Base-by-base conservation (phyloP, 2,113 vertebrate species). In the Elgaria multicarinata region DNA sequence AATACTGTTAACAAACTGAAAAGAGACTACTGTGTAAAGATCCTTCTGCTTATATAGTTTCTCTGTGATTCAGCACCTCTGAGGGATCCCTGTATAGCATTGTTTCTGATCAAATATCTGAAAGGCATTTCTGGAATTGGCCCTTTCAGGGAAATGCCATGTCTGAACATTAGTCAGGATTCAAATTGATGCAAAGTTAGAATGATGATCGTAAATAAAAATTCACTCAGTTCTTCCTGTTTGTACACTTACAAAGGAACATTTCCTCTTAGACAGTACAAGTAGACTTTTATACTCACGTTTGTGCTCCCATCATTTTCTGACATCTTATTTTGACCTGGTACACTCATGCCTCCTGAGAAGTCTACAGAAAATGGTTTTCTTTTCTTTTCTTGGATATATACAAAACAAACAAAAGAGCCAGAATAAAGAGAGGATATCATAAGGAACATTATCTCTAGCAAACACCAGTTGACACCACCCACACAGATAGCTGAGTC, bases 401-500 rank as follows among this genome's bases (percentile, higher is more conserved):
- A 87, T 66, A 92, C 92, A 82, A 83, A 67, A 46, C 89, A 94
- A 95, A 94, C 92, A 95, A 94, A 96, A 90, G 88, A 44, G 4
- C 64, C 5, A 0, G 91, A 95, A 96, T 95, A 96, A 96, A 94
- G 91, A 90, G 85, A 95, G 93, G 94, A 90, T 95, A 90, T 7
- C 5, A 46, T 33, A 24, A 22, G 58, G 28, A 66, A 5, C 13
- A 42, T 96, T 96, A 96, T 96, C 95, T 96, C 31, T 78, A 79
- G 31, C 31, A 2, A 93, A 90, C 95, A 96, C 72, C 0, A 13
- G 69, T 88, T 3, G 85, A 85, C 93, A 77, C 93, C 95, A 94
- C 95, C 96, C 95, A 66, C 91, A 76, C 0, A 1, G 9, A 92
- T 8, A 85, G 95, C 95, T 96, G 96, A 96, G 96, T 96, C 96